These are phyloP conservation scores for Magallana angulata DNA, from an alignment of 1,140 invertebrate genomes.

Conservation along the genomic window DNA sequence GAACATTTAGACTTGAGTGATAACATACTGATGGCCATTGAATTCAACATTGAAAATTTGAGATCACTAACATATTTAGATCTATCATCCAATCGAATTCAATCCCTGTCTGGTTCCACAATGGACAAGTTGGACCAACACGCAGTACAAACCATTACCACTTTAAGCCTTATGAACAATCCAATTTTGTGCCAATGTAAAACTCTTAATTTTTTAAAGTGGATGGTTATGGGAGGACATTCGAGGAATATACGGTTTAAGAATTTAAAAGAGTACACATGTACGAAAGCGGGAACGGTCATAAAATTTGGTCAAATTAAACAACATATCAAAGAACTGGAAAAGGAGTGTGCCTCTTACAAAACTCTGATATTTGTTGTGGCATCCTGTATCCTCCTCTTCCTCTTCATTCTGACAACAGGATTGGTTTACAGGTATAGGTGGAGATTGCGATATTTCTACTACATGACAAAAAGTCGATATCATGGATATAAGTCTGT, in stretches of 20 bases:
- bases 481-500: constrained; percentile 43
- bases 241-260: neutral
- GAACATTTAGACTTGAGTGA: neutral
- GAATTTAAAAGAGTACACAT: neutral
- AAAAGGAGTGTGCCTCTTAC: constrained; percentile 36
- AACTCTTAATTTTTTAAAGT: constrained; percentile 27
- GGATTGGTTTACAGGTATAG: constrained; percentile 45
- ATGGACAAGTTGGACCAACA: neutral
- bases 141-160: neutral
- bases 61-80: constrained; percentile 49
- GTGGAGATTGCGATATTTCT: constrained; percentile 69
- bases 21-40: constrained; percentile 21
- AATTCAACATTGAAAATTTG: constrained; percentile 48
- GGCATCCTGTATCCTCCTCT: constrained; percentile 11
- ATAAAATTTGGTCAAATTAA: neutral
- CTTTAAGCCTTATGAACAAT: constrained; percentile 7
- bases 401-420: constrained; percentile 5
- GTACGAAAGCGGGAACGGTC: neutral
- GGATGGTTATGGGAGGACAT: constrained; percentile 2
- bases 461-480: constrained; percentile 58
- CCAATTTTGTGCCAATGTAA: constrained; percentile 32
- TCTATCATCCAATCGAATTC: constrained; percentile 46
- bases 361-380: neutral
- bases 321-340: neutral
- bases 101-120: neutral